Evolutionary conservation across 2,113 vertebrate species (phyloP).

Genomic region (Mirounga angustirostris): DNA sequence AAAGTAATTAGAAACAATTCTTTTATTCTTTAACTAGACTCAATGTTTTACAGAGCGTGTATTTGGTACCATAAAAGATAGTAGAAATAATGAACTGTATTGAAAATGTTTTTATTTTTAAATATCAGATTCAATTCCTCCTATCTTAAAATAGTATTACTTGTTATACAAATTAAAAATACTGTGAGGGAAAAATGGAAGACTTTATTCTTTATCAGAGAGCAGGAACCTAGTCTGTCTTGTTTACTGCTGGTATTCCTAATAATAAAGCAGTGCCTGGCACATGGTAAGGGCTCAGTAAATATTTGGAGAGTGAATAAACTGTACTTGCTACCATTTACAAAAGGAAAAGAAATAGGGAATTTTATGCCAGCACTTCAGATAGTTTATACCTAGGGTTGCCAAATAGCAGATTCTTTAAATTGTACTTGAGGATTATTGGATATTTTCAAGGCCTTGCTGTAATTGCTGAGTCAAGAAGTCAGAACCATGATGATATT

Average conservation of each 20-base stretch:
- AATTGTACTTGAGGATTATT: not conserved
- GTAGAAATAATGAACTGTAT: slow-evolving; percentile 49
- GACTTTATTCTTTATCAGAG: slow-evolving; percentile 33
- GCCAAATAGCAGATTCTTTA: not conserved
- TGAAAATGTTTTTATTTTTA: slow-evolving; percentile 39
- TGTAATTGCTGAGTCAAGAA: not conserved
- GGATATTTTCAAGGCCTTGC: slow-evolving; percentile 6
- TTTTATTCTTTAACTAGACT: slow-evolving; percentile 58
- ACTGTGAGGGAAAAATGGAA: not conserved
- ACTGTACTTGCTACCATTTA: not conserved
- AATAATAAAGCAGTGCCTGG: not conserved
- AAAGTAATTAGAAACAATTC: slow-evolving; percentile 1
- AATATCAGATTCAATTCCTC: slow-evolving; percentile 1
- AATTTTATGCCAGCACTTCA: not conserved
- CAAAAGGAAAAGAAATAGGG: not conserved
- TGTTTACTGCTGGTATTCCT: not conserved
- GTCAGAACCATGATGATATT: not conserved
- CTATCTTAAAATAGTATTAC: slow-evolving; percentile 51
- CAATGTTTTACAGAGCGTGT: slow-evolving; percentile 47
- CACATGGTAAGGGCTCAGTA: not conserved
- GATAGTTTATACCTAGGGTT: slow-evolving; percentile 47
- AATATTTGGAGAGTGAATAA: not conserved
- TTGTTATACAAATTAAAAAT: slow-evolving; percentile 28
- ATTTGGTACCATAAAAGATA: slow-evolving; percentile 13
- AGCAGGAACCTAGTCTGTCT: not conserved